Conservation (phyloP, 2,888 invertebrate species). For the Phortica magna region DNA sequence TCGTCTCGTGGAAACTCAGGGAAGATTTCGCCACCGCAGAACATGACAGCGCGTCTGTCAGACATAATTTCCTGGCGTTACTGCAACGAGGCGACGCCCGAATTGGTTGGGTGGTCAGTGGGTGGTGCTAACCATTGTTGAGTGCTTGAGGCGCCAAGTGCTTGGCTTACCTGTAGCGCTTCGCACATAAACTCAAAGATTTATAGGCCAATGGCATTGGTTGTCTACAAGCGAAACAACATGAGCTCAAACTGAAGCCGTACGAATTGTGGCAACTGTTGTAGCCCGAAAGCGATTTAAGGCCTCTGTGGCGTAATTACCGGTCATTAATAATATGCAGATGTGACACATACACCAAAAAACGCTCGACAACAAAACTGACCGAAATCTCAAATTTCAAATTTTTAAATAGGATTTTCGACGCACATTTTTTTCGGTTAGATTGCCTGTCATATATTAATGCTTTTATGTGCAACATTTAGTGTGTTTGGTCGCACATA, state of each 20-base stretch:
- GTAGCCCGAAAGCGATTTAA: background rate
- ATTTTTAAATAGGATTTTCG: background rate
- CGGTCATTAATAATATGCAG: slow-evolving; percentile 71
- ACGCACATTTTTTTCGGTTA: slow-evolving; percentile 45
- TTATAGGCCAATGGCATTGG: background rate
- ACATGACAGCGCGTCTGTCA: slow-evolving; percentile 9
- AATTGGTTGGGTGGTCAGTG: slow-evolving; percentile 35
- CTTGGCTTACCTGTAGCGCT: background rate
- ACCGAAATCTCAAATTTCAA: slow-evolving; percentile 49
- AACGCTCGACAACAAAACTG: background rate
- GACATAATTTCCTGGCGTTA: slow-evolving; percentile 8
- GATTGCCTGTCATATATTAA: slow-evolving; percentile 58
- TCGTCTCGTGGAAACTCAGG: slow-evolving; percentile 39
- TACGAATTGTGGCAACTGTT: background rate
- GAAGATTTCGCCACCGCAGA: background rate
- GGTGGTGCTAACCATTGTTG: slow-evolving; percentile 56
- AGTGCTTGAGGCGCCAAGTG: slow-evolving; percentile 44
- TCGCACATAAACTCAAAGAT: background rate
- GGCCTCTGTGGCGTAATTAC: slow-evolving; percentile 55
- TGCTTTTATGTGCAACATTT: slow-evolving; percentile 64
- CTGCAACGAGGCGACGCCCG: background rate
- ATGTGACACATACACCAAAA: slow-evolving; percentile 49
- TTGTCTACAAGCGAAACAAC: background rate
- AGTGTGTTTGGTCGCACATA: slow-evolving; percentile 32
- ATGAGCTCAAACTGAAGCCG: background rate